Evolutionary conservation across 2,797 vertebrate species (phyloP).

Genomic region (Microctenopoma stevenorrisi): DNA sequence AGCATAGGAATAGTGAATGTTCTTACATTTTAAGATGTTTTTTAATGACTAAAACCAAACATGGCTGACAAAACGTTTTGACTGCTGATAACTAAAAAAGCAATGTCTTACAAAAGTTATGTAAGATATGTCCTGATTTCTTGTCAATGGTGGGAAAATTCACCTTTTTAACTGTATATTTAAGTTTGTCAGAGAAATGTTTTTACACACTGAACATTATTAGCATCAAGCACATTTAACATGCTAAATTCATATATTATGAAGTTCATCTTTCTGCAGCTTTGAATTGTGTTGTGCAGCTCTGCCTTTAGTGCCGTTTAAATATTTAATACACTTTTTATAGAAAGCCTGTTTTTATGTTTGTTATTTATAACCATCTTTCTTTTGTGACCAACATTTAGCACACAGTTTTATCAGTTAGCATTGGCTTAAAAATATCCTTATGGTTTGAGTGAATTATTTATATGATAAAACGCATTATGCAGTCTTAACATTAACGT

Average conservation of each 20-base stretch:
- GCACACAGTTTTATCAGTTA: too few relatives aligned
- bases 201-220: neutral
- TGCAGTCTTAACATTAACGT: too few relatives aligned
- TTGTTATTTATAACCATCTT: neutral
- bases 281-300: neutral
- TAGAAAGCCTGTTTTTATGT: constrained; percentile 1
- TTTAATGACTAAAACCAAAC: too few relatives aligned
- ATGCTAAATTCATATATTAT: neutral
- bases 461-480: too few relatives aligned
- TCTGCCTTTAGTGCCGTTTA: neutral
- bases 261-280: neutral
- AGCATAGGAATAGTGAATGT: neutral
- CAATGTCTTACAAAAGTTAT: too few relatives aligned
- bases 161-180: too few relatives aligned
- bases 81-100: too few relatives aligned
- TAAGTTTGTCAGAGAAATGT: neutral
- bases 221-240: neutral
- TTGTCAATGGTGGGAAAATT: too few relatives aligned
- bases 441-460: too few relatives aligned
- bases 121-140: neutral
- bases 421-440: too few relatives aligned
- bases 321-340: constrained; percentile 10
- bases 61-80: too few relatives aligned
- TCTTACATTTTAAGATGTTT: neutral
- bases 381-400: neutral